Evolutionary conservation across 2,113 vertebrate species (phyloP).

Genomic region (Chlamydotis undulata): DNA sequence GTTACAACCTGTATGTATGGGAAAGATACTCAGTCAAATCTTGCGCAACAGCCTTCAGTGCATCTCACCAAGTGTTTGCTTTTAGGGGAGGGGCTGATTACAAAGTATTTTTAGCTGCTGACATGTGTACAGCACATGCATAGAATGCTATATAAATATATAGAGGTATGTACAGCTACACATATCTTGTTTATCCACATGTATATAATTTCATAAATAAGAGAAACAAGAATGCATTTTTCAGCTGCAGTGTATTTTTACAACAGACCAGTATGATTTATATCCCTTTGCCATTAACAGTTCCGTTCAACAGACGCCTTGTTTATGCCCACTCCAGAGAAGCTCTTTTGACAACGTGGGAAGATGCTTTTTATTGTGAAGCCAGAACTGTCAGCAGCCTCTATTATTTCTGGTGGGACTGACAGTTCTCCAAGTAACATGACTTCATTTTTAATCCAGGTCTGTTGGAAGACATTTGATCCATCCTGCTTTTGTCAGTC

Average conservation of each 20-base stretch:
- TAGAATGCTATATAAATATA: background rate
- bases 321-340: background rate
- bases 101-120: background rate
- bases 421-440: slow-evolving; percentile 29
- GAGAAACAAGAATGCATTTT: background rate
- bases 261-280: background rate
- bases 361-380: slow-evolving; percentile 15
- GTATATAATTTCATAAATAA: background rate
- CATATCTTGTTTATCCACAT: background rate
- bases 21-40: background rate
- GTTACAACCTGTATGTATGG: background rate
- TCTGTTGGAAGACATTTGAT: slow-evolving; percentile 15
- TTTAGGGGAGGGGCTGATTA: background rate
- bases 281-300: background rate
- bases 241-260: background rate
- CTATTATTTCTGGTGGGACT: slow-evolving; percentile 44
- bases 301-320: slow-evolving; percentile 14
- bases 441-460: slow-evolving; percentile 43
- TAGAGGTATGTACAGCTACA: background rate
- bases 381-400: slow-evolving; percentile 27
- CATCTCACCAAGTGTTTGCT: background rate
- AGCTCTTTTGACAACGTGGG: background rate
- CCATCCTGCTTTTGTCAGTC: background rate
- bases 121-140: background rate
- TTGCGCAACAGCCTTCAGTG: background rate